Evolutionary conservation across 1,140 invertebrate genomes (phyloP).

Genomic region (Drosophila biarmipes): DNA sequence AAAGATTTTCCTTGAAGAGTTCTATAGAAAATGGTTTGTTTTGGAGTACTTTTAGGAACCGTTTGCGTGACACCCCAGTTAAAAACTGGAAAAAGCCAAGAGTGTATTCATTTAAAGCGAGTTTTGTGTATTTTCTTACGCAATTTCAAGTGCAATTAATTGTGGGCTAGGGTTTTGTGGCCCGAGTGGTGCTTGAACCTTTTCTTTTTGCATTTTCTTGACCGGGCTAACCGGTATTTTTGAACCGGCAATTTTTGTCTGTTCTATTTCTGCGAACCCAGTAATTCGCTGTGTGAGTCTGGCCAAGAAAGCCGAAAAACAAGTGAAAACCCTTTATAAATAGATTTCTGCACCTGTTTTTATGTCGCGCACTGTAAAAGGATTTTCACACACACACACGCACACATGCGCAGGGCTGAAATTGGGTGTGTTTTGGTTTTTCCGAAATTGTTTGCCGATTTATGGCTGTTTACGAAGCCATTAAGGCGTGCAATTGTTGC

Average conservation of each 20-base stretch:
- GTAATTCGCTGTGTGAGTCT: slow-evolving; percentile 61
- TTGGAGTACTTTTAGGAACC: neutral
- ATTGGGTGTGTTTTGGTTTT: slow-evolving; percentile 51
- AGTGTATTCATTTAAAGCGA: too few species aligned
- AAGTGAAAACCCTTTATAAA: slow-evolving; percentile 8
- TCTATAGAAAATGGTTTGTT: too few species aligned
- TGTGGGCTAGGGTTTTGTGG: slow-evolving; percentile 19
- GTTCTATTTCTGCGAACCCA: slow-evolving; percentile 34
- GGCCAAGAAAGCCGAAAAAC: slow-evolving; percentile 3
- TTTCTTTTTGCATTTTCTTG: slow-evolving; percentile 10
- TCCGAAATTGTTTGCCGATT: slow-evolving; percentile 20
- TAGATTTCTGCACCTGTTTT: slow-evolving; percentile 18
- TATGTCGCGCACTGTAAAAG: slow-evolving; percentile 29
- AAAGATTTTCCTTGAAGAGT: too few species aligned
- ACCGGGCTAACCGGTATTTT: slow-evolving; percentile 62
- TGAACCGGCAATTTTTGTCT: slow-evolving; percentile 49
- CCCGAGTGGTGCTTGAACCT: slow-evolving; percentile 18
- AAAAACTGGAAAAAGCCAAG: neutral
- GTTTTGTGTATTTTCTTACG: neutral
- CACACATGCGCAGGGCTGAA: neutral
- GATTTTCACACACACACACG: slow-evolving; percentile 13
- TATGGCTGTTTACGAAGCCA: slow-evolving; percentile 17
- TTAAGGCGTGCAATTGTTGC: slow-evolving; percentile 3
- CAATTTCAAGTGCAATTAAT: slow-evolving; percentile 3
- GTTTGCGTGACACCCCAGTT: neutral